phyloP scores from a whole-genome alignment of 2,888 invertebrate species.

The Podotricha telesiphe region DNA sequence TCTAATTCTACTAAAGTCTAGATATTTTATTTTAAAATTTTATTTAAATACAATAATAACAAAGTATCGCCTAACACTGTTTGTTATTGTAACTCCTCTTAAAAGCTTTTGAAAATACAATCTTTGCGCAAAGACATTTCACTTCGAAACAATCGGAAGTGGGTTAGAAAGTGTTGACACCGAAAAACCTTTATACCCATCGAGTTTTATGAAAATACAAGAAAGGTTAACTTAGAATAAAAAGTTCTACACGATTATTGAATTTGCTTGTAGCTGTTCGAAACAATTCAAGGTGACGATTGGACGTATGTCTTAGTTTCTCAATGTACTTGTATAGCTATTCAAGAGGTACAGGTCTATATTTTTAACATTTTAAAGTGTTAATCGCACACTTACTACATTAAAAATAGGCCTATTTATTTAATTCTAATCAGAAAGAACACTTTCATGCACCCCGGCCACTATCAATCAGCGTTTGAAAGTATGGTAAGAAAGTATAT shows the following conservation, averaged over 20 bases:
- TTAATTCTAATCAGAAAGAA: too few species aligned
- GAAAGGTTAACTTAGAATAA: neutral
- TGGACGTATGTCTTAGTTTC: too few species aligned
- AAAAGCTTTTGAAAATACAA: constrained; percentile 17
- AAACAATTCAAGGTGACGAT: neutral
- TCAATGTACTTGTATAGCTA: too few species aligned
- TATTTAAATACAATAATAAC: neutral
- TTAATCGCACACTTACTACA: too few species aligned
- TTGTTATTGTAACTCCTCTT: constrained; percentile 13
- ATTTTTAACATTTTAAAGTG: too few species aligned
- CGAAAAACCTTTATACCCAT: neutral
- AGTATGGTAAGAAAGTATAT: too few species aligned
- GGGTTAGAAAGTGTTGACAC: neutral
- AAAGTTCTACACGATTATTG: neutral
- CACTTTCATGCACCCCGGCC: too few species aligned
- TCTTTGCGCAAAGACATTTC: neutral
- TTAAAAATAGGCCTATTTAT: too few species aligned
- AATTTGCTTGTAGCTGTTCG: neutral
- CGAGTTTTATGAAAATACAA: neutral
- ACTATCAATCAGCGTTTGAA: too few species aligned
- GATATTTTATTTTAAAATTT: too few species aligned
- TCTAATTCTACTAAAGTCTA: too few species aligned
- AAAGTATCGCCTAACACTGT: neutral
- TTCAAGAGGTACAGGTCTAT: too few species aligned
- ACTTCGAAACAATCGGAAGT: constrained; percentile 15